Conservation (phyloP, 2,797 vertebrate species). For the Catamblyrhynchus diadema region DNA sequence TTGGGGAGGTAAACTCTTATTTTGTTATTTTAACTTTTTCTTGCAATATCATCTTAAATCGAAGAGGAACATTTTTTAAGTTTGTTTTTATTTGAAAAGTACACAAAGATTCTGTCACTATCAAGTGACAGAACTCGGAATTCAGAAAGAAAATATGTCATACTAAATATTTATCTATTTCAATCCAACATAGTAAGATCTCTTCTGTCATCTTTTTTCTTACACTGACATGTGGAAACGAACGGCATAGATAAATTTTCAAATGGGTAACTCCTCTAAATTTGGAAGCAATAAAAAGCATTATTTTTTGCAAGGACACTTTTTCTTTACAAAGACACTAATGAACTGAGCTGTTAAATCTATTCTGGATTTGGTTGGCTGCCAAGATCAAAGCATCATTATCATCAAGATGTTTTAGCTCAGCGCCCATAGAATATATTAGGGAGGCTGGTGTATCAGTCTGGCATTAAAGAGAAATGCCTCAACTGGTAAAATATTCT, state of each 20-base stretch:
- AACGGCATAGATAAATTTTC: background rate
- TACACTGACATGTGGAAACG: background rate
- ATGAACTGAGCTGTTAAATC: background rate
- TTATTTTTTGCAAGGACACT: background rate
- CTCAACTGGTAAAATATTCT: background rate
- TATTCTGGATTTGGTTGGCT: background rate
- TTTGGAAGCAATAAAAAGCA: background rate
- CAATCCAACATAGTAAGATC: background rate
- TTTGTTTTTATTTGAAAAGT: background rate
- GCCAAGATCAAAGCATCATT: background rate
- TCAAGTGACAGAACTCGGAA: background rate
- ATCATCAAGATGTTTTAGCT: background rate
- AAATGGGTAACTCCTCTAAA: background rate
- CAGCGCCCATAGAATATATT: background rate
- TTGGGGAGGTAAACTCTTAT: background rate
- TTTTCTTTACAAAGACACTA: background rate
- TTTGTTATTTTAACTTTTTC: background rate
- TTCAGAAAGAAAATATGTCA: background rate
- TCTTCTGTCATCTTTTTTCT: background rate
- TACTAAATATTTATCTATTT: background rate
- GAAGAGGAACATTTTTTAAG: background rate
- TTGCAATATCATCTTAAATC: background rate
- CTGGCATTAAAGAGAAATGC: background rate
- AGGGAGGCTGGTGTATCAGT: background rate
- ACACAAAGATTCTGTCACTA: background rate